Base-by-base conservation (phyloP, 2,797 vertebrate genomes). In the Molossus alvarezi region DNA sequence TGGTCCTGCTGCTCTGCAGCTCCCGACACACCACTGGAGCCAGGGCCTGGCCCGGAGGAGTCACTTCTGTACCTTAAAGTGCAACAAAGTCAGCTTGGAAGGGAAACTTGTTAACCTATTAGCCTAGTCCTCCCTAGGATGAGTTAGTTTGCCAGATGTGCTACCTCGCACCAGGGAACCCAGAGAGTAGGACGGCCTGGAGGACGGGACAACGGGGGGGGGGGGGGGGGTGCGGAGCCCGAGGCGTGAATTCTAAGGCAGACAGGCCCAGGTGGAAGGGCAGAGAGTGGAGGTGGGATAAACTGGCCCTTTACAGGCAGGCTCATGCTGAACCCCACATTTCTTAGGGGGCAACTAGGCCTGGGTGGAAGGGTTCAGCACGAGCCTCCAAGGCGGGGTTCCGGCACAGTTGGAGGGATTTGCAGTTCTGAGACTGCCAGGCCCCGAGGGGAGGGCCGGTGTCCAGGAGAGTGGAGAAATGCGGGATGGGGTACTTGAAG, bases 361-460 rank as follows among this genome's bases (percentile, higher is more conserved):
- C 7, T 25, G 55, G 13, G 15, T 58, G 20, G 13, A 13, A 12
- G n/a, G 21, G n/a, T 5, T 37, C 20, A 37, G n/a, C 55, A 57
- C 14, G 20, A 79, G 53, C 53, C 55, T 79, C 53, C 12, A 3
- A 3, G 9, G 33, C 8, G 18, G 33, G 55, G 21, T 14, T 37
- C 76, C 58, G 76, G 53, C 53, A 79, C 37, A n/a, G 55, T 37
- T 37, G 20, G n/a, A 20, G 75, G 13, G 53, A 8, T 37, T 58
- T 79, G 21, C 23, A 79, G 55, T 79, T 58, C 81, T 60, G 51
- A 86, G 60, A 33, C 1, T 29, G 6, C 51, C 41, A 71, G 60
- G 29, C 5, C 27, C 9, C 0, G 2, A 25, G 3, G 9, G 8
- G 1, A 13, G 2, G 69, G 9, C 0, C 10, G 25, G 9, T 51